Percentiles rank a stretch among this genome's conserved stretches.
Evolutionary conservation across 2,797 vertebrate species (phyloP).

Genomic region (Tiaroga cobitis): DNA sequence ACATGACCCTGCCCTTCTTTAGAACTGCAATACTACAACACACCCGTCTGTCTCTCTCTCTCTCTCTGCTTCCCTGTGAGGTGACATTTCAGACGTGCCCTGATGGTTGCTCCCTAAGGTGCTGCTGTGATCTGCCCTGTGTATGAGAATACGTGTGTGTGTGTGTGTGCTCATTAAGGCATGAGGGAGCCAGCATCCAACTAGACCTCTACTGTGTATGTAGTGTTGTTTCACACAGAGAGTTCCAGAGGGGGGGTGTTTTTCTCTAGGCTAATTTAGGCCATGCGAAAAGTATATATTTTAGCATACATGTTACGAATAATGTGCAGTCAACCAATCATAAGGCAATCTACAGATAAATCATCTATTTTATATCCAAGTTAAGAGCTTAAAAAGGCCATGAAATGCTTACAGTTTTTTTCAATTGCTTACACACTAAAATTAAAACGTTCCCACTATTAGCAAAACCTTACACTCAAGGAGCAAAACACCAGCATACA

Average conservation of each 20-base stretch:
- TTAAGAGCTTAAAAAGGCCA: not conserved
- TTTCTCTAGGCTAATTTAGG: constrained; percentile 13
- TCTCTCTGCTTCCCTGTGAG: constrained; percentile 56
- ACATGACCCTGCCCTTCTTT: constrained; percentile 64
- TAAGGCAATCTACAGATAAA: not conserved
- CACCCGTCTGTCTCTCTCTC: not conserved
- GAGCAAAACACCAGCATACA: no score
- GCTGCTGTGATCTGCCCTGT: constrained; percentile 72
- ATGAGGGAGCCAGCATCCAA: constrained; percentile 64
- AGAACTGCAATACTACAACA: constrained; percentile 66
- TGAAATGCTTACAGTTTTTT: constrained; percentile 1
- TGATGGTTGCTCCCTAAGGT: constrained; percentile 73
- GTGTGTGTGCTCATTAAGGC: constrained; percentile 71
- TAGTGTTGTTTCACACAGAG: constrained; percentile 48
- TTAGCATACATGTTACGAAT: not conserved
- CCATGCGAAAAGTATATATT: not conserved
- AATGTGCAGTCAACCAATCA: not conserved
- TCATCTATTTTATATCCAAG: not conserved
- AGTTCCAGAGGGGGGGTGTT: constrained; percentile 1
- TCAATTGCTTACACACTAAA: no score
- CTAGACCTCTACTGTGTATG: constrained; percentile 68
- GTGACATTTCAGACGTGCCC: constrained; percentile 78
- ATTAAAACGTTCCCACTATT: no score
- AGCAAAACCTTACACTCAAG: no score
- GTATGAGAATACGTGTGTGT: constrained; percentile 52